These are phyloP conservation scores for Peromyscus nudipes DNA, from an alignment of 2,797 vertebrate species.

Conservation along the genomic window DNA sequence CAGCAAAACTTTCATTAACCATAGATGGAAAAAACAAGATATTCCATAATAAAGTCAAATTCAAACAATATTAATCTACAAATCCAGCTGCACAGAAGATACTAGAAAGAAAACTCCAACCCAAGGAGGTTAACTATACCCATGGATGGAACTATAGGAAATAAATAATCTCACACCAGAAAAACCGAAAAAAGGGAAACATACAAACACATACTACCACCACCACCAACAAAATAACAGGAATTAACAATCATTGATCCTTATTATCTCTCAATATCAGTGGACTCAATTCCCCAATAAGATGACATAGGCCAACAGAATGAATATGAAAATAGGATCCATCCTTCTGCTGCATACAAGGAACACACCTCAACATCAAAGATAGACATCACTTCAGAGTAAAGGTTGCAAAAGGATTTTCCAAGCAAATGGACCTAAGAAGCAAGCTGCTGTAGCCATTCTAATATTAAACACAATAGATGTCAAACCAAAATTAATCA, in stretches of 20 bases:
- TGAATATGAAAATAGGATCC: too few relatives aligned
- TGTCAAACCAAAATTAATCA: too few relatives aligned
- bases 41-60: not conserved
- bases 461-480: too few relatives aligned
- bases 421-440: too few relatives aligned
- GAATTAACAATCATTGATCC: not conserved
- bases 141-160: not conserved
- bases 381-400: too few relatives aligned
- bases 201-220: not conserved
- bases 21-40: not conserved
- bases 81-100: not conserved
- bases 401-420: too few relatives aligned
- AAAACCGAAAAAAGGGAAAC: not conserved
- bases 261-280: not conserved
- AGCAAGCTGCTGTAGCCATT: too few relatives aligned
- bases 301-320: too few relatives aligned
- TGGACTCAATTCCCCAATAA: too few relatives aligned
- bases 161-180: not conserved
- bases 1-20: not conserved
- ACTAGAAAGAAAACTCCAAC: not conserved
- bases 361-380: too few relatives aligned
- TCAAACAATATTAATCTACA: not conserved
- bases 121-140: not conserved
- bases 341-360: too few relatives aligned
- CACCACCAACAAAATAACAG: not conserved